phyloP scores from a whole-genome alignment of 2,888 invertebrate species.

The Monoplex corrugatus region DNA sequence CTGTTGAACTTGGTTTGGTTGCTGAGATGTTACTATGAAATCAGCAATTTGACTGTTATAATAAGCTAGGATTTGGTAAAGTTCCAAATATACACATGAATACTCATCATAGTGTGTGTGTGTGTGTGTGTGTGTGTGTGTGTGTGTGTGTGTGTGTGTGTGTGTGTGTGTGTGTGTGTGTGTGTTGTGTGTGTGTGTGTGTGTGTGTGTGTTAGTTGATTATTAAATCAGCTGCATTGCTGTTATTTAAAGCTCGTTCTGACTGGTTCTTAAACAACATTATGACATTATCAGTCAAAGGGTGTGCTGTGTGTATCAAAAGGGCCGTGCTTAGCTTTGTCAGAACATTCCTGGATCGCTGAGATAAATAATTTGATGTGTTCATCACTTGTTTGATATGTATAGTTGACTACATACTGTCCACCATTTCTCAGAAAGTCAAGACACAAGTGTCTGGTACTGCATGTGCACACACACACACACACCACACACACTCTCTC shows the following conservation, averaged over 20 bases:
- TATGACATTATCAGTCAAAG: background rate
- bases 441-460: no score
- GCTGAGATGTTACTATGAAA: background rate
- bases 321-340: no score
- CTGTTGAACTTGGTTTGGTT: no score
- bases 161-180: constrained; percentile 17
- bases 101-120: background rate
- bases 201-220: constrained; percentile 19
- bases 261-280: background rate
- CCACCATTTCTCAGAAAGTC: background rate
- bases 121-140: background rate
- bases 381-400: no score
- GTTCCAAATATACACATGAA: background rate
- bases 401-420: background rate
- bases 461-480: no score
- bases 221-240: no score
- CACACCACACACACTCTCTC: background rate
- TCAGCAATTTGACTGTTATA: background rate
- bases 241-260: background rate
- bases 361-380: no score
- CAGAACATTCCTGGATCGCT: no score
- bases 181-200: constrained; percentile 25
- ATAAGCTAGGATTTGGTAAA: background rate
- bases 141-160: background rate
- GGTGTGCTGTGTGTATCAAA: no score